Percentiles rank a stretch among this genome's conserved stretches.
phyloP scores from a whole-genome alignment of 23 tunicate species.

The Halocynthia roretzi region DNA sequence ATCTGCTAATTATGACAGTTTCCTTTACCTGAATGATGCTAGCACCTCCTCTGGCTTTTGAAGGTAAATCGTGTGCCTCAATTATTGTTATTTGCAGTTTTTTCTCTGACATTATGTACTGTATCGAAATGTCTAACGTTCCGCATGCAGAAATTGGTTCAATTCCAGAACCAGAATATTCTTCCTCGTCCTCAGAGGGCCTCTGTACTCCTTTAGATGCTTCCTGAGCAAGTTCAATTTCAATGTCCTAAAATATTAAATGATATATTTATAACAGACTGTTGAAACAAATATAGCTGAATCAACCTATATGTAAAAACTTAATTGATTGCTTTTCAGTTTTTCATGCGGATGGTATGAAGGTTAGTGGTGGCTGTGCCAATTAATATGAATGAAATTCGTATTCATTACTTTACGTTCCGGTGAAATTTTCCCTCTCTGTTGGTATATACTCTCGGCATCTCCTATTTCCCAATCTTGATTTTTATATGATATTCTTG shows the following conservation, averaged over 20 bases:
- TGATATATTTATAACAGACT: too few species aligned
- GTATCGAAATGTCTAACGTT: conserved; percentile 74
- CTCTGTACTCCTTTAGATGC: conserved; percentile 46
- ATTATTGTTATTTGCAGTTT: conserved; percentile 74
- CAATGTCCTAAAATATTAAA: background rate
- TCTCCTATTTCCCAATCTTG: too few species aligned
- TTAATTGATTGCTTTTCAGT: too few species aligned
- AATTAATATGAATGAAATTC: too few species aligned
- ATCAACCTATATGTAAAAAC: too few species aligned
- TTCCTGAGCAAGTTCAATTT: conserved; percentile 38
- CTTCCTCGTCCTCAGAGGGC: conserved; percentile 13
- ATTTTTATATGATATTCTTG: too few species aligned
- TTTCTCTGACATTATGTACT: conserved; percentile 64
- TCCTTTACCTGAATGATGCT: conserved; percentile 80
- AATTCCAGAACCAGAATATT: conserved; percentile 2
- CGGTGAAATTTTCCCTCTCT: too few species aligned
- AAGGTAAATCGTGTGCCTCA: conserved; percentile 89
- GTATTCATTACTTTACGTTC: too few species aligned
- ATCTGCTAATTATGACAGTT: background rate
- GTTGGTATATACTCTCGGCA: too few species aligned
- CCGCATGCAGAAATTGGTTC: conserved; percentile 89
- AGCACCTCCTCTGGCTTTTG: conserved; percentile 98
- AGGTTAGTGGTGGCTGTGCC: too few species aligned
- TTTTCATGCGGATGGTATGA: too few species aligned
- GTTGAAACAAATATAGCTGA: too few species aligned